Conservation (phyloP, 2,113 vertebrate genomes). For the Chaenocephalus aceratus region DNA sequence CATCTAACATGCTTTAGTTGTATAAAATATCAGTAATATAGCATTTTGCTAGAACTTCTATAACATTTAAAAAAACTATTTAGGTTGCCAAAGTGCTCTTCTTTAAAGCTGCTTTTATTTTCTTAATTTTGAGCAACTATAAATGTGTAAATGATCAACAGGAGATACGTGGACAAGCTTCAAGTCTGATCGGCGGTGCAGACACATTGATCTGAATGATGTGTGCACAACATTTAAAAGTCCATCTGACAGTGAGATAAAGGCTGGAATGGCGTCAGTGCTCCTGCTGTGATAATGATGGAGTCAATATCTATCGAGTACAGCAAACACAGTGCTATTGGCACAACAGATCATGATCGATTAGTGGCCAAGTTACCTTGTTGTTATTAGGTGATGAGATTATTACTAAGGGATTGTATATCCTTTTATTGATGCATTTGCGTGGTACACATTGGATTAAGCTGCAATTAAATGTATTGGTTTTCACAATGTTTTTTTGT, state of each 20-base stretch:
- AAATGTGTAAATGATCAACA: constrained; percentile 35
- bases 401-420: neutral
- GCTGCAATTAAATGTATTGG: neutral
- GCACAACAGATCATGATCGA: constrained; percentile 58
- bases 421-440: neutral
- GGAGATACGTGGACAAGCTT: neutral
- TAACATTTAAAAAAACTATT: neutral
- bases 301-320: constrained; percentile 63
- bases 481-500: no score
- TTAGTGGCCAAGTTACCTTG: constrained; percentile 23
- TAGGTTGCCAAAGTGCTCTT: neutral
- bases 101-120: neutral
- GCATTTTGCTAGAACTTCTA: neutral
- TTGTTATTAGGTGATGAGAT: no score
- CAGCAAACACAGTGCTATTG: constrained; percentile 62
- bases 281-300: constrained; percentile 50
- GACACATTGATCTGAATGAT: constrained; percentile 42
- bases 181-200: neutral
- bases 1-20: no score
- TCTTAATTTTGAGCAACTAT: neutral
- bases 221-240: constrained; percentile 71
- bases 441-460: neutral
- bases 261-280: neutral
- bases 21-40: neutral
- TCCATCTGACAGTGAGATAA: constrained; percentile 69